phyloP scores from a whole-genome alignment of 2,797 vertebrate species.

The Crocodylus rhombifer region DNA sequence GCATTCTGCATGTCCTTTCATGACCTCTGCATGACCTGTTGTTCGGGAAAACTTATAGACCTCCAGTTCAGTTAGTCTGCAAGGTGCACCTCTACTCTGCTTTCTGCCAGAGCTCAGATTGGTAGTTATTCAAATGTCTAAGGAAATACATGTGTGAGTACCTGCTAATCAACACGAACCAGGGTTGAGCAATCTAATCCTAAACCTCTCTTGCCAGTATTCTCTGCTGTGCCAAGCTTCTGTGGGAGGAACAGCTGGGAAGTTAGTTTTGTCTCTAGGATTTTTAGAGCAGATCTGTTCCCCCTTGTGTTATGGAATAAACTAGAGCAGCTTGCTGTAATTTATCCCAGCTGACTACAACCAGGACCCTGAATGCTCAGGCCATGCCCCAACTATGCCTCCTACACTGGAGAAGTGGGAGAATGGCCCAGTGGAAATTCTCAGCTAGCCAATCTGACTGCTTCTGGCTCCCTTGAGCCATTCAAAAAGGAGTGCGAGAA shows the following conservation, averaged over 20 bases:
- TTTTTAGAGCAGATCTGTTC: neutral
- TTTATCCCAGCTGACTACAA: neutral
- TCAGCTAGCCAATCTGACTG: neutral
- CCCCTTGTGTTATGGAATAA: neutral
- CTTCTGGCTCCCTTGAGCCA: neutral
- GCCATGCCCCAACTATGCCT: neutral
- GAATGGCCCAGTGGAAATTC: neutral
- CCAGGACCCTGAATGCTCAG: conserved; percentile 25
- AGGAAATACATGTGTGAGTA: neutral
- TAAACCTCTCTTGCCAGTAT: neutral
- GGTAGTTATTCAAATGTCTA: neutral
- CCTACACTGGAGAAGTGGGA: neutral
- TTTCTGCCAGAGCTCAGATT: neutral
- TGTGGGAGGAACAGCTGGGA: neutral
- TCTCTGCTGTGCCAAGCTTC: neutral
- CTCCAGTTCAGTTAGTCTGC: too few relatives aligned
- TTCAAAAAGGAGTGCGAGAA: neutral
- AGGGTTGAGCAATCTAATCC: neutral
- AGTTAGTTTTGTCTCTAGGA: neutral
- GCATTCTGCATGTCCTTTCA: too few relatives aligned
- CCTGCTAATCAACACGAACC: neutral
- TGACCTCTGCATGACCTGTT: too few relatives aligned
- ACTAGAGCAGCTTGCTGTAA: conserved; percentile 37
- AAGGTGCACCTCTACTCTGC: too few relatives aligned
- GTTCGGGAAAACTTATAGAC: too few relatives aligned